A percentile compares a stretch with the other conserved stretches of the same genome.
Evolutionary conservation across 2,888 invertebrate genomes (phyloP).

Genomic region (Steromphala cineraria): DNA sequence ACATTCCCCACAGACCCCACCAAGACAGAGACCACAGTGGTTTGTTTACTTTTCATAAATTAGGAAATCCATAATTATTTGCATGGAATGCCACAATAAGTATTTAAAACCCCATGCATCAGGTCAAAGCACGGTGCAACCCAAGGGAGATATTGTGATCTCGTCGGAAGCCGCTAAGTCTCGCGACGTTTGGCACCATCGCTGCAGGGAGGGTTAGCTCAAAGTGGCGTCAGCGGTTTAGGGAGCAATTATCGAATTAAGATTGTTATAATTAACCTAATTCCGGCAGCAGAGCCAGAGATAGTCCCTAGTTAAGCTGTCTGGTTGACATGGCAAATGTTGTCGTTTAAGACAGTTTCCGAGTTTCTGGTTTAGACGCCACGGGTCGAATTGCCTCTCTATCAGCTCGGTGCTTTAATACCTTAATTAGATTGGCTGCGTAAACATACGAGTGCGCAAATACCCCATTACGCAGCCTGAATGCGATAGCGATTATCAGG

Average conservation of each 20-base stretch:
- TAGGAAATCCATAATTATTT: too few relatives aligned
- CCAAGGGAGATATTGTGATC: background rate
- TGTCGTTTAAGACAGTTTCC: background rate
- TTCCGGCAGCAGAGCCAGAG: background rate
- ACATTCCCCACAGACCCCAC: too few relatives aligned
- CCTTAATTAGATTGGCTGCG: slow-evolving; percentile 1
- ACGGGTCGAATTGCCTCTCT: background rate
- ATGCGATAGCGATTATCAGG: background rate
- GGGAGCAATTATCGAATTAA: background rate
- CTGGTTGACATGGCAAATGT: background rate
- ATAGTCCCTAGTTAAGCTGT: background rate
- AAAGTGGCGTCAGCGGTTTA: background rate
- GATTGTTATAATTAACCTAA: slow-evolving; percentile 8
- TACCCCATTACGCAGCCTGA: background rate
- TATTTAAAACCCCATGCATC: too few relatives aligned
- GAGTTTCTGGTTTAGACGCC: background rate
- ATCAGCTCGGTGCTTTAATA: background rate
- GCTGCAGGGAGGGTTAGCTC: background rate
- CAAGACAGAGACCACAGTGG: too few relatives aligned
- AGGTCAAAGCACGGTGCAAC: too few relatives aligned
- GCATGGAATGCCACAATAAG: too few relatives aligned
- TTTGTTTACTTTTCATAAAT: too few relatives aligned
- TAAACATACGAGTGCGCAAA: slow-evolving; percentile 5
- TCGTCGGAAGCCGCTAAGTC: background rate
- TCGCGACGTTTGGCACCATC: background rate